Evolutionary conservation across 2,797 vertebrate species (phyloP).

Genomic region (Falco cherrug): DNA sequence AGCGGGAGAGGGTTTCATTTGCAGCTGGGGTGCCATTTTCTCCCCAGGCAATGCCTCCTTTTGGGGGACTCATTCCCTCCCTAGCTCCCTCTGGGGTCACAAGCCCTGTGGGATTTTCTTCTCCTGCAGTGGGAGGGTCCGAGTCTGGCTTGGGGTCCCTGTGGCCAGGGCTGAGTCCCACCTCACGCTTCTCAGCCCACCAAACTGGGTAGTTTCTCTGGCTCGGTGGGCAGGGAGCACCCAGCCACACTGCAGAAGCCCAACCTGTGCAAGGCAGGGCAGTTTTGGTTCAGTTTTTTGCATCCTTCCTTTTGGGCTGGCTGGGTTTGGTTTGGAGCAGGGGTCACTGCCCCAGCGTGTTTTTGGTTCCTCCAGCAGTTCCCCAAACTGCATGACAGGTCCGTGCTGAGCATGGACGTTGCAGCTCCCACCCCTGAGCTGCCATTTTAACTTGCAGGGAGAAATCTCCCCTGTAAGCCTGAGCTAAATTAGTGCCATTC

Average conservation of each 20-base stretch:
- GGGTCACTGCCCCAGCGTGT: accelerated
- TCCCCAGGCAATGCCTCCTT: not conserved
- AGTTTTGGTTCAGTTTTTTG: not conserved
- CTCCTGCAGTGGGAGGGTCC: not conserved
- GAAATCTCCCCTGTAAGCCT: not conserved
- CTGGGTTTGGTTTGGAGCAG: not conserved
- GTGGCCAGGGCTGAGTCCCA: not conserved
- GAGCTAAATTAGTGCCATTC: not conserved
- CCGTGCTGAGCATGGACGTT: accelerated
- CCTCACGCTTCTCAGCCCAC: not conserved
- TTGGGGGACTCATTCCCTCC: not conserved
- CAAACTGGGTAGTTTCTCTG: not conserved
- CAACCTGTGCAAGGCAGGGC: not conserved
- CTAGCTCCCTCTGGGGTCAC: not conserved
- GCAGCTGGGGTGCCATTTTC: not conserved
- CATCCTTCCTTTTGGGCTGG: not conserved
- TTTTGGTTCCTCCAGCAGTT: not conserved
- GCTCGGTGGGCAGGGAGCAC: not conserved
- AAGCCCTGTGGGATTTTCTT: not conserved
- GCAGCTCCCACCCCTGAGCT: not conserved
- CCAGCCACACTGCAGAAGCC: not conserved
- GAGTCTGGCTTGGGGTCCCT: not conserved
- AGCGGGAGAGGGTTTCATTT: not conserved
- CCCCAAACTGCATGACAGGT: not conserved
- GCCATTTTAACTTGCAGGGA: not conserved